phyloP scores from a whole-genome alignment of 2,797 vertebrate genomes.

The Taenioides sp. region DNA sequence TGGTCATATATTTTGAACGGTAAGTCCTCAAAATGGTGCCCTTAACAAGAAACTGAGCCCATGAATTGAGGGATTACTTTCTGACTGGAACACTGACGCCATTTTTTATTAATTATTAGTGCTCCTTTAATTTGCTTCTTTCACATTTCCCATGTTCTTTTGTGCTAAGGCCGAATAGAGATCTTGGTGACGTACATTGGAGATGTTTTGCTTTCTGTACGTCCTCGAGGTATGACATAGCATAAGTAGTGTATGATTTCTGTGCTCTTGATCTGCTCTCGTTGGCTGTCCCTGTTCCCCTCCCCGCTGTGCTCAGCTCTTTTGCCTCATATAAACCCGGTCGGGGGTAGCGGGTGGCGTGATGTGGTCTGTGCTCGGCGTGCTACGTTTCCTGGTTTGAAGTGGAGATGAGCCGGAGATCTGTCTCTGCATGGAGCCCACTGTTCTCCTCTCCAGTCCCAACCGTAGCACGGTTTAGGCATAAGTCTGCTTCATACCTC shows the following conservation, averaged over 20 bases:
- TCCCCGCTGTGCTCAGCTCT: conserved; percentile 44
- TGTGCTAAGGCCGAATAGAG: conserved; percentile 38
- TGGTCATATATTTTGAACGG: no score
- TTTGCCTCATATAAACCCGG: conserved; percentile 56
- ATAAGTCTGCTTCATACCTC: neutral
- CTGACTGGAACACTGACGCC: neutral
- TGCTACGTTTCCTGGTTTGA: conserved; percentile 47
- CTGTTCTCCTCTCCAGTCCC: conserved; percentile 27
- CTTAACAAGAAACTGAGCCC: no score
- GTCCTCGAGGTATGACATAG: conserved; percentile 32
- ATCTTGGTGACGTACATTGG: conserved; percentile 22
- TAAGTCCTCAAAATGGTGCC: no score
- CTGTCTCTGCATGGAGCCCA: conserved; percentile 29
- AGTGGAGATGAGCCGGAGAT: conserved; percentile 56
- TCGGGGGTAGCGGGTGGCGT: conserved; percentile 34
- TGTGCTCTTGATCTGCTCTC: conserved; percentile 38
- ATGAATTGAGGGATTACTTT: neutral
- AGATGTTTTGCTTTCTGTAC: conserved; percentile 26
- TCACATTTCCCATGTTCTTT: conserved; percentile 1
- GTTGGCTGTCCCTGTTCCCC: conserved; percentile 24
- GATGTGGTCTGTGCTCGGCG: conserved; percentile 25
- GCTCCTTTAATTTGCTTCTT: neutral
- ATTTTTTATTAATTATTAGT: neutral
- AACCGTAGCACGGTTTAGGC: conserved; percentile 10
- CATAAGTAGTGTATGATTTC: conserved; percentile 43